phyloP scores from a whole-genome alignment of 2,113 vertebrate genomes.

The Cyanoliseus patagonus region DNA sequence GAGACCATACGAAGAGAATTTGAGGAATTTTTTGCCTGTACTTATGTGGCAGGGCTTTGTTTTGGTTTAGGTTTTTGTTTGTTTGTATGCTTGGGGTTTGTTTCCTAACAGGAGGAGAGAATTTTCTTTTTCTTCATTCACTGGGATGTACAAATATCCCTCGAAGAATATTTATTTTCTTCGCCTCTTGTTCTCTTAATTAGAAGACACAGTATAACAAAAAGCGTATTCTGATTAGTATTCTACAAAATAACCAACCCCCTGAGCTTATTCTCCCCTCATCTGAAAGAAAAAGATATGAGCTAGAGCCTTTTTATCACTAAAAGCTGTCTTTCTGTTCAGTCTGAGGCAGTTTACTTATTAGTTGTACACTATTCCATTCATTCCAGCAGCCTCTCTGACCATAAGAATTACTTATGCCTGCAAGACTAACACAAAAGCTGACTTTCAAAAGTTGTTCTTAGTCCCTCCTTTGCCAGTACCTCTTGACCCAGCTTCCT shows the following conservation, averaged over 20 bases:
- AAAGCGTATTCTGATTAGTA: neutral
- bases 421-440: neutral
- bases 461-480: neutral
- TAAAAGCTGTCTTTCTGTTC: neutral
- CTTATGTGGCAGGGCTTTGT: neutral
- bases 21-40: neutral
- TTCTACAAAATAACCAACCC: neutral
- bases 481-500: neutral
- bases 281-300: neutral
- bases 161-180: neutral
- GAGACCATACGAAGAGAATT: neutral
- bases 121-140: neutral
- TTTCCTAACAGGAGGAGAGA: neutral
- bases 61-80: neutral
- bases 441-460: neutral
- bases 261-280: neutral
- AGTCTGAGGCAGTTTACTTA: neutral
- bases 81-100: neutral
- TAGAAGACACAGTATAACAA: neutral
- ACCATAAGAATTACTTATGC: neutral
- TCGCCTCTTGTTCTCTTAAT: neutral
- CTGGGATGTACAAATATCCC: neutral
- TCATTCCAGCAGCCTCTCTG: neutral
- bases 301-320: neutral
- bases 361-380: neutral